phyloP scores from a whole-genome alignment of 2,113 vertebrate species.

The Brachionichthys hirsutus region DNA sequence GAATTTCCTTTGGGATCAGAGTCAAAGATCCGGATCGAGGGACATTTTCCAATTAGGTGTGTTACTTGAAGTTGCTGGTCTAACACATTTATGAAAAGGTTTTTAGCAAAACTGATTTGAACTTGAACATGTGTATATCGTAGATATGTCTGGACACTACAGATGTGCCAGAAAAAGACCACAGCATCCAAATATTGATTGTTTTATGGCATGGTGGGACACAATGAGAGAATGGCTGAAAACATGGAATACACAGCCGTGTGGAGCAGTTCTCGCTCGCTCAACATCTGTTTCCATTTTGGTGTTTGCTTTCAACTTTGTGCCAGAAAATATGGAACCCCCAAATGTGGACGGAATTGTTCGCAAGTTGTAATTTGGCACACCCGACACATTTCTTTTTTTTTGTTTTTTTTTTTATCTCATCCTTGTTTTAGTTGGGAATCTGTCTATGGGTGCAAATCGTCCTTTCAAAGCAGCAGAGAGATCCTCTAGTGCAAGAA shows the following conservation, averaged over 20 bases:
- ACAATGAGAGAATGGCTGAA: constrained; percentile 51
- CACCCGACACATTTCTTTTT: constrained; percentile 27
- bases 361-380: constrained; percentile 71
- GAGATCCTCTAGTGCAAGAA: constrained; percentile 35
- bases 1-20: constrained; percentile 36
- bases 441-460: constrained; percentile 48
- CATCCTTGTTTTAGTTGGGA: constrained; percentile 48
- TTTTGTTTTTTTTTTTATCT: constrained; percentile 36
- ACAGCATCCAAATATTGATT: too few species aligned
- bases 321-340: constrained; percentile 63
- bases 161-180: too few species aligned
- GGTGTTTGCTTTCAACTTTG: constrained; percentile 62
- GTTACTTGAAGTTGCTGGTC: constrained; percentile 2
- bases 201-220: constrained; percentile 38
- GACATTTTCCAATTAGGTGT: constrained; percentile 17
- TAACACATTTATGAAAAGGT: background rate
- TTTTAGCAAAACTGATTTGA: too few species aligned
- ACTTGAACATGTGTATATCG: too few species aligned
- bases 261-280: constrained; percentile 43
- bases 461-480: constrained; percentile 17
- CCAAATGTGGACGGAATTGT: constrained; percentile 61
- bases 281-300: constrained; percentile 78
- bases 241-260: constrained; percentile 48
- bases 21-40: constrained; percentile 5
- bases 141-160: too few species aligned